Base-by-base conservation (phyloP, 2,888 invertebrate genomes). In the Leucoptera coffeella region DNA sequence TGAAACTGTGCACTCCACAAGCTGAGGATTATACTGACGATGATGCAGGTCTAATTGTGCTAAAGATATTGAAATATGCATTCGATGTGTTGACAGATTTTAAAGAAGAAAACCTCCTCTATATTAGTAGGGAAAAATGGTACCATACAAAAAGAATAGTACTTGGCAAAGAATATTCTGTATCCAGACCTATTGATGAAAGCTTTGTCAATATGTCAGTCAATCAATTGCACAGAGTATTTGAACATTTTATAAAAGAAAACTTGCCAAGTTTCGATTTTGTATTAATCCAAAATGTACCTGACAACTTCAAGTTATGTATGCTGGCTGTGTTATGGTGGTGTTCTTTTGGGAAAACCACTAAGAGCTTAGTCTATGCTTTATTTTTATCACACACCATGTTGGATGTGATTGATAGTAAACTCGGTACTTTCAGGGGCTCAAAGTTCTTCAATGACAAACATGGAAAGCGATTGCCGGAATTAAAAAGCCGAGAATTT, bases 1-100 rank as follows among this genome's bases (percentile, higher is more conserved):
- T 78, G 23, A 78, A 80, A 40, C 75, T 84, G 32, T 79, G 78
- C 36, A 71, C 72, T 26, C 79, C 82, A 0, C 85, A 85, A 59
- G 75, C 85, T 4, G 88, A 89, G 50, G 78, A 85, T 47, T 77
- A 75, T 39, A 48, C 51, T 3, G 69, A 73, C 23, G 58, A 72
- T 4, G 76, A 82, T 32, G 73, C 80, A 5, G 77, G 78, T 37
- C 41, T 69, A 5, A 69, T 77, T 28, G 72, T 76, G 15, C 43
- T 82, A 32, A 73, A 77, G 9, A 76, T 88, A 33, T 39, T 87
- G 20, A 55, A 65, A 37, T 75, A 75, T 31, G 74, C 80, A 26
- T 80, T 61, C 46, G 69, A 71, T 37, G 43, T 71, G 9, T 36
- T 72, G 2, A 69, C 57, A 17, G 59, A 64, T 29, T 71, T 56